Percentiles rank a stretch among this genome's conserved stretches.
phyloP scores from a whole-genome alignment of 1,140 invertebrate genomes.

The Helicorthomorpha holstii region DNA sequence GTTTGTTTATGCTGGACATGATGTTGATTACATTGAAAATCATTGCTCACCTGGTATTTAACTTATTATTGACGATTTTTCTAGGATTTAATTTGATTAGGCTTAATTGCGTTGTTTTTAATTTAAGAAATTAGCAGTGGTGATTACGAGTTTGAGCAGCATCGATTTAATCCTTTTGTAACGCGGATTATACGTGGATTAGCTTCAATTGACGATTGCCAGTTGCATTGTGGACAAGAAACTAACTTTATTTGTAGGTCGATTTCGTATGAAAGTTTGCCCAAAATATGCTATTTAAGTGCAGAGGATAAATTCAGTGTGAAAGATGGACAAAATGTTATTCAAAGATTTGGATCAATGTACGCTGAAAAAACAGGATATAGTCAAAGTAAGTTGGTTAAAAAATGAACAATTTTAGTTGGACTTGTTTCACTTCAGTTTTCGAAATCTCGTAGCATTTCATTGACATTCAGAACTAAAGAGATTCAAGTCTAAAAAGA shows the following conservation, averaged over 20 bases:
- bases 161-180: conserved; percentile 26
- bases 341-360: conserved; percentile 25
- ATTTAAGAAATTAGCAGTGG: conserved; percentile 29
- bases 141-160: conserved; percentile 28
- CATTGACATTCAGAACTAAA: no score
- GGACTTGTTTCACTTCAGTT: no score
- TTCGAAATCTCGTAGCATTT: no score
- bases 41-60: conserved; percentile 29
- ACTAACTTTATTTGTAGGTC: conserved; percentile 28
- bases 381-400: conserved; percentile 30
- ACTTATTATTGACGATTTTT: background rate
- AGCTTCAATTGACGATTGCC: conserved; percentile 24
- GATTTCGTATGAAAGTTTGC: conserved; percentile 20
- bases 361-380: conserved; percentile 31
- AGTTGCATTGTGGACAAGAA: conserved; percentile 28
- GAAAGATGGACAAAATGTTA: conserved; percentile 12
- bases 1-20: conserved; percentile 22
- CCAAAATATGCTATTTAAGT: conserved; percentile 30
- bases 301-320: conserved; percentile 23
- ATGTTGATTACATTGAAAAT: conserved; percentile 35
- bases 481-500: no score
- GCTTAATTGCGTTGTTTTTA: background rate
- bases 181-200: conserved; percentile 25
- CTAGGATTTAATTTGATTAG: background rate
- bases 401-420: no score